A percentile compares a stretch with the other conserved stretches of the same genome.
Evolutionary conservation across 2,113 vertebrate species (phyloP).

Genomic region (Cervus canadensis): DNA sequence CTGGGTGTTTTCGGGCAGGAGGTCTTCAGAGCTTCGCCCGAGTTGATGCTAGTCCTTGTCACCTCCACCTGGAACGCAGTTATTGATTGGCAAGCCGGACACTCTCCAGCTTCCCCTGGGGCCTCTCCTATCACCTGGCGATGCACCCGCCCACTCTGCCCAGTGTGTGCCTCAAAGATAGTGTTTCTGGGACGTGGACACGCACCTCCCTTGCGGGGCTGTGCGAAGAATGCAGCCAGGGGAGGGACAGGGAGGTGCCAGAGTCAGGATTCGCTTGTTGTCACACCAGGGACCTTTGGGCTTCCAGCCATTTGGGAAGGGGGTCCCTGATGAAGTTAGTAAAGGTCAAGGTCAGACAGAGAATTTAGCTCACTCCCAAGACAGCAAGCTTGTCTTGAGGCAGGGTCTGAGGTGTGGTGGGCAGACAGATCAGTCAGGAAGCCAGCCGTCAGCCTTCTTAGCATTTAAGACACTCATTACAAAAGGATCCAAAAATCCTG

Average conservation of each 20-base stretch:
- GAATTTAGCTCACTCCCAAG: neutral
- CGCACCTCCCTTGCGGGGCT: neutral
- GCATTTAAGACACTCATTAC: neutral
- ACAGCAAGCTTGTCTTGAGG: neutral
- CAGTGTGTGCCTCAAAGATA: neutral
- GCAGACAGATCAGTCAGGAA: neutral
- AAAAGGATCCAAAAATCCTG: neutral
- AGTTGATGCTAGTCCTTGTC: neutral
- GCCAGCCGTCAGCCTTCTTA: neutral
- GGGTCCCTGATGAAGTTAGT: neutral
- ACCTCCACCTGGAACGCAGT: neutral
- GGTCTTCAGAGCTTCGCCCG: neutral
- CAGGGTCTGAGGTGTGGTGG: neutral
- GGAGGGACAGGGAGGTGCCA: neutral
- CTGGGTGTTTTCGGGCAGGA: neutral
- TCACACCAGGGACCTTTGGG: neutral
- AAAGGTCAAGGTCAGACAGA: neutral
- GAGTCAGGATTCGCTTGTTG: neutral
- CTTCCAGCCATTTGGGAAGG: neutral
- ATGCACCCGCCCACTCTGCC: fast-evolving
- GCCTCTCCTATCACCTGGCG: neutral
- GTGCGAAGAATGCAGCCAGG: neutral
- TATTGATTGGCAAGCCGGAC: neutral
- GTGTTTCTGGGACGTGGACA: neutral
- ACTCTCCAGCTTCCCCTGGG: neutral